Base-by-base conservation (phyloP, 1,140 invertebrate species). In the Popillia japonica region DNA sequence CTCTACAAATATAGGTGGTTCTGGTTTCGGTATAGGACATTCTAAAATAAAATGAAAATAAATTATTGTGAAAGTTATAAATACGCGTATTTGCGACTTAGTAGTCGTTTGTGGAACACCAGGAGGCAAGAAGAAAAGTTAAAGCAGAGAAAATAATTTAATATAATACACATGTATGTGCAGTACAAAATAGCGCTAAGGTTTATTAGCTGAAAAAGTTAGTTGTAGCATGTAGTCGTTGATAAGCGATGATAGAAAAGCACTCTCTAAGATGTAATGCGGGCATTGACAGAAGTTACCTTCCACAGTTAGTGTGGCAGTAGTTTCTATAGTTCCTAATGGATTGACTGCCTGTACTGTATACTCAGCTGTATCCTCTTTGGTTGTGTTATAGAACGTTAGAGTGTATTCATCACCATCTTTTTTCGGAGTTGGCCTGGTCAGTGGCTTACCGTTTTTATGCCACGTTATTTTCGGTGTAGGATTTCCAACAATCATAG, bases 1-100 rank as follows among this genome's bases (percentile, higher is more conserved):
- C 87, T 97, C 92, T 14, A 94, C 92, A 83, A 98, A 98, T 11
- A 96, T 86, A 76, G 96, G 96, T 78, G 94, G 93, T 87, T 95
- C 93, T 10, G 92, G 91, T 83, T 93, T 92, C 76, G 91, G 64
- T n/a, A 27, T 90, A 10, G 90, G 90, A 22, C 90, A 88, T 88
- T 92, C 92, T 93, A 84, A 76, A 89, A 89, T 10, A 34, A 77
- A 27, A 41, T 40, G 68, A 34, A 20, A 76, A 80, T 78, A 76
- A 48, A 48, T 14, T 40, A 48, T 34, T 34, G 4, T 34, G 27
- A 1, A 34, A 34, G 27, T 4, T 4, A 34, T 34, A 34, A 34
- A 34, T 34, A 34, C 4, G 2, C 27, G 1, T 34, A 2, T 34
- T 34, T 34, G 27, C 27, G 27, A 34, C 27, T 34, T 4, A 4